phyloP scores from a whole-genome alignment of 2,113 vertebrate genomes.

The Scomber japonicus region DNA sequence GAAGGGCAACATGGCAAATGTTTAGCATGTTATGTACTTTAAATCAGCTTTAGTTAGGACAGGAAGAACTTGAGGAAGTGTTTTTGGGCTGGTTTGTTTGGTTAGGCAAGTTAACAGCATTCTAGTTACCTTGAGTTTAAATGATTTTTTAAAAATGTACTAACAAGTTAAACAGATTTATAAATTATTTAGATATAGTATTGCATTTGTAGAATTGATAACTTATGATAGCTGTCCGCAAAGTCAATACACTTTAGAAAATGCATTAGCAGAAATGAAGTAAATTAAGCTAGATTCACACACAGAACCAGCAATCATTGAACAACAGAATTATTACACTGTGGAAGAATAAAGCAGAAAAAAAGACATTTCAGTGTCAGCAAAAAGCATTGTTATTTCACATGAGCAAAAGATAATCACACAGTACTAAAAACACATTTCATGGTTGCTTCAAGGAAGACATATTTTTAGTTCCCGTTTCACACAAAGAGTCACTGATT shows the following conservation, averaged over 20 bases:
- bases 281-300: constrained; percentile 33
- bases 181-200: constrained; percentile 81
- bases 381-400: constrained; percentile 62
- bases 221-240: constrained; percentile 44
- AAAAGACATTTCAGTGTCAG: constrained; percentile 45
- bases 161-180: constrained; percentile 85
- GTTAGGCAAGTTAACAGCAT: constrained; percentile 81
- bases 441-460: constrained; percentile 81
- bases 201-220: constrained; percentile 55
- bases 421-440: constrained; percentile 56
- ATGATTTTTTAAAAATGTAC: constrained; percentile 65
- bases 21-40: constrained; percentile 86
- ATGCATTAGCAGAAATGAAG: constrained; percentile 58
- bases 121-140: constrained; percentile 83
- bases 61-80: constrained; percentile 77
- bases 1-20: constrained; percentile 84
- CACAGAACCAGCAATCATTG: constrained; percentile 57
- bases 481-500: constrained; percentile 41
- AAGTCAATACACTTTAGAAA: constrained; percentile 50
- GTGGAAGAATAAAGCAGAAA: constrained; percentile 39
- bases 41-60: constrained; percentile 82
- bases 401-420: constrained; percentile 53
- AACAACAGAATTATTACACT: constrained; percentile 43
- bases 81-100: constrained; percentile 76
- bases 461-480: constrained; percentile 50